These are phyloP conservation scores for Sorex fumeus DNA, from an alignment of 2,113 vertebrate species.

Conservation along the genomic window DNA sequence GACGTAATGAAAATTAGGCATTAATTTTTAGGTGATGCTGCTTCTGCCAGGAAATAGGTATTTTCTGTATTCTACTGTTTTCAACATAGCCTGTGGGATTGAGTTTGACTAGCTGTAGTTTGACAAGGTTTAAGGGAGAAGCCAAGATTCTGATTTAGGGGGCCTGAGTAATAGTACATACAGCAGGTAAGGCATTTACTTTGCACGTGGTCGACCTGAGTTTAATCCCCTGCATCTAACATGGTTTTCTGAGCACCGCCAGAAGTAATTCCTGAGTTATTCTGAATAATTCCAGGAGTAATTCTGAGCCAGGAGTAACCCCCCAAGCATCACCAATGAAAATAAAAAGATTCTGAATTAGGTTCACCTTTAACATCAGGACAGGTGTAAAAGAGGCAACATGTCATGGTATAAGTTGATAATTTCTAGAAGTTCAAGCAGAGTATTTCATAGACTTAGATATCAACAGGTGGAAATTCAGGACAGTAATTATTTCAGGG, in stretches of 20 bases:
- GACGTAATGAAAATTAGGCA: conserved; percentile 30
- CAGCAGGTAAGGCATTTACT: too few relatives aligned
- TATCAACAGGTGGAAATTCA: not conserved
- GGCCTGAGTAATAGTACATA: too few relatives aligned
- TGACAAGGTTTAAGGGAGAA: not conserved
- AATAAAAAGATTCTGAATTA: conserved; percentile 4
- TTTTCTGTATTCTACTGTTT: conserved; percentile 56
- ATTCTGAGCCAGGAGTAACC: too few relatives aligned
- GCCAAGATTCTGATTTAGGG: conserved; percentile 11
- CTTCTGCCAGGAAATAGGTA: conserved; percentile 7
- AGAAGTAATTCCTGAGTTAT: too few relatives aligned
- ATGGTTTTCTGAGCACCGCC: too few relatives aligned
- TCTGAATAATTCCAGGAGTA: too few relatives aligned
- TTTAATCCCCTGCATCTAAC: too few relatives aligned
- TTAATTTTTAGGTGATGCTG: conserved; percentile 47
- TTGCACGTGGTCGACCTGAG: too few relatives aligned
- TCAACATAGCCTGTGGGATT: not conserved
- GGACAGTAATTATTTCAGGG: not conserved
- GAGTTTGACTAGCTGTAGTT: not conserved
- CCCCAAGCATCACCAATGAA: too few relatives aligned
- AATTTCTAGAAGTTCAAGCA: not conserved
- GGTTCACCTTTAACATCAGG: not conserved
- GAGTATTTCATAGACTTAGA: conserved; percentile 9
- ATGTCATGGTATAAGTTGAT: not conserved
- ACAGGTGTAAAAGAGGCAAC: not conserved